Evolutionary conservation across 2,888 invertebrate genomes (phyloP).

Genomic region (Pristionchus arcanus): DNA sequence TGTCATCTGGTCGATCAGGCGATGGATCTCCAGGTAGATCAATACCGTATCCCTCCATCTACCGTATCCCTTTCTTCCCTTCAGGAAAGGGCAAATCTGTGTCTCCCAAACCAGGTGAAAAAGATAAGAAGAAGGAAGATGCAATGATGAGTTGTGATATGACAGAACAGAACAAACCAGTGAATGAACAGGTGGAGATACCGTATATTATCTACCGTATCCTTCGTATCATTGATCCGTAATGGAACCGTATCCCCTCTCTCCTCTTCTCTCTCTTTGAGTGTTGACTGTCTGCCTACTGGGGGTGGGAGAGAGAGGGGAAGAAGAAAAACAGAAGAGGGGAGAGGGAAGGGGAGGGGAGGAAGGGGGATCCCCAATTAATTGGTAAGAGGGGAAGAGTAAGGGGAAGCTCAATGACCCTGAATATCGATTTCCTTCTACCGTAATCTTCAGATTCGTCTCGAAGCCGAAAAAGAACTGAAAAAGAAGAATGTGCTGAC

Average conservation of each 20-base stretch:
- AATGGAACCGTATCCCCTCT: neutral
- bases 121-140: slow-evolving; percentile 35
- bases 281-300: slow-evolving; percentile 18
- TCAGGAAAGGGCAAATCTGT: slow-evolving; percentile 26
- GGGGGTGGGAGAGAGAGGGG: slow-evolving; percentile 25
- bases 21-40: slow-evolving; percentile 46
- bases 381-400: slow-evolving; percentile 18
- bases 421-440: neutral
- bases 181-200: slow-evolving; percentile 51
- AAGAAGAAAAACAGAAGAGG: neutral
- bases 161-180: slow-evolving; percentile 49
- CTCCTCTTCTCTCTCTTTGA: slow-evolving; percentile 9
- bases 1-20: slow-evolving; percentile 8
- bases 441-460: slow-evolving; percentile 37
- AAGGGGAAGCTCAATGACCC: neutral
- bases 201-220: neutral
- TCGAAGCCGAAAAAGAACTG: slow-evolving; percentile 44
- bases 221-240: neutral
- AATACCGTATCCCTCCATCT: neutral
- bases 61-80: neutral
- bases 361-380: slow-evolving; percentile 14
- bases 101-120: slow-evolving; percentile 13
- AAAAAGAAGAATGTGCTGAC: slow-evolving; percentile 33
- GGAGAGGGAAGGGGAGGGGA: neutral
- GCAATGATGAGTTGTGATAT: slow-evolving; percentile 37